Evolutionary conservation across 2,797 vertebrate species (phyloP).

Genomic region (Peromyscus nudipes): DNA sequence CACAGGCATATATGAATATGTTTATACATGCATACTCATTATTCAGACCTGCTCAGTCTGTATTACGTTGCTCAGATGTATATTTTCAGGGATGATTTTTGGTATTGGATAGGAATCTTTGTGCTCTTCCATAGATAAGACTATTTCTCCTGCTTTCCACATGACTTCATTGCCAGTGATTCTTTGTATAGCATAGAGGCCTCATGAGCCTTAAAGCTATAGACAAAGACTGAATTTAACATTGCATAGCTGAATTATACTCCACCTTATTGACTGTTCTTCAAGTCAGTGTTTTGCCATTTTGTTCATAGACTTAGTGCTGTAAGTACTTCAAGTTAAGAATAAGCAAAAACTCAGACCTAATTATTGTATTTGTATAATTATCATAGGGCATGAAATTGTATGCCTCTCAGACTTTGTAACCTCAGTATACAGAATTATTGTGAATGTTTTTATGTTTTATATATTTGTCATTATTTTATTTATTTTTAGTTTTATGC

Average conservation of each 20-base stretch:
- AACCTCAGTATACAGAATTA: too few relatives aligned
- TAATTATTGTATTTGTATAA: not conserved
- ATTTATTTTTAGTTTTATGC: too few relatives aligned
- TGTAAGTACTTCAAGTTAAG: not conserved
- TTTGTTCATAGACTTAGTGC: not conserved
- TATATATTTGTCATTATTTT: too few relatives aligned
- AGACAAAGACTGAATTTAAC: not conserved
- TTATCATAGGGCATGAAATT: not conserved
- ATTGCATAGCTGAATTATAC: not conserved
- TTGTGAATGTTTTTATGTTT: too few relatives aligned
- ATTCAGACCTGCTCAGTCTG: not conserved
- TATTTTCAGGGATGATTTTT: not conserved
- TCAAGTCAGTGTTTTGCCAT: not conserved
- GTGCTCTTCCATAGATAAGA: not conserved
- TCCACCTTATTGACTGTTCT: not conserved
- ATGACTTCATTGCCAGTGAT: not conserved
- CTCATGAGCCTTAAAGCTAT: not conserved
- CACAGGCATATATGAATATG: too few relatives aligned
- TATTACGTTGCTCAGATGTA: too few relatives aligned
- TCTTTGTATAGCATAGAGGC: not conserved
- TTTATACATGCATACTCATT: too few relatives aligned
- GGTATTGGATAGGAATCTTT: not conserved
- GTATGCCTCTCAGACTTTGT: too few relatives aligned
- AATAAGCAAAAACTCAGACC: not conserved
- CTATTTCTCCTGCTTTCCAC: not conserved